These are phyloP conservation scores for Drosophila parabipectinata DNA, from an alignment of 1,140 invertebrate species.

Conservation along the genomic window DNA sequence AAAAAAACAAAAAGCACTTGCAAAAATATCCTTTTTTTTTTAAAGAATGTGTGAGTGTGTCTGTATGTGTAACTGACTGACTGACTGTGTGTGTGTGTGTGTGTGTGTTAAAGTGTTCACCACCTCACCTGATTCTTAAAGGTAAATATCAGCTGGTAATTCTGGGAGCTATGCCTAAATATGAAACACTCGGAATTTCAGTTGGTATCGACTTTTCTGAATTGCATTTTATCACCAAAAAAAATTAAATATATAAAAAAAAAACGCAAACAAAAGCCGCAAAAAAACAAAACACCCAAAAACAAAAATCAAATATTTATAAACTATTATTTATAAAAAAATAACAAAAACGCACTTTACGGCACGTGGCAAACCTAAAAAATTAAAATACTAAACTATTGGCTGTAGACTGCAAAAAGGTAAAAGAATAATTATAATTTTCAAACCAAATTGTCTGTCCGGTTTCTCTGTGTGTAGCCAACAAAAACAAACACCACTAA, in stretches of 20 bases:
- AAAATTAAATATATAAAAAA: conserved; percentile 15
- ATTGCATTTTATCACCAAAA: conserved; percentile 78
- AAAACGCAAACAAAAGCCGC: conserved; percentile 9
- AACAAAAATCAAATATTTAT: neutral
- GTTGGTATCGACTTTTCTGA: conserved; percentile 89
- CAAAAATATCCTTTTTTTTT: neutral
- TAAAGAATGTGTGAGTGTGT: too few relatives aligned
- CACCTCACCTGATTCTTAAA: conserved; percentile 85
- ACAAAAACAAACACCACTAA: neutral
- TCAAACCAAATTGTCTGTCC: conserved; percentile 21
- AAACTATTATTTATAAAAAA: conserved; percentile 8
- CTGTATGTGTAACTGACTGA: conserved; percentile 4
- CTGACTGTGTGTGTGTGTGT: conserved; percentile 7
- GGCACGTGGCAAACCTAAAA: conserved; percentile 57
- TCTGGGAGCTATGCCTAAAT: conserved; percentile 88
- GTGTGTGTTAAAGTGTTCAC: conserved; percentile 23
- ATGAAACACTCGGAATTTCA: conserved; percentile 89
- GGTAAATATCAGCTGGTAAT: conserved; percentile 99
- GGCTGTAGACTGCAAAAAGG: conserved; percentile 56
- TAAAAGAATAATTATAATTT: conserved; percentile 25
- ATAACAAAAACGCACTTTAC: conserved; percentile 46
- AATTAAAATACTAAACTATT: conserved; percentile 26
- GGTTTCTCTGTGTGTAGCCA: conserved; percentile 1
- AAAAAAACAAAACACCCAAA: conserved; percentile 13
- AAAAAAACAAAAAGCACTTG: neutral